Evolutionary conservation across 2,888 invertebrate species (phyloP).

Genomic region (Habroteleia sp.): DNA sequence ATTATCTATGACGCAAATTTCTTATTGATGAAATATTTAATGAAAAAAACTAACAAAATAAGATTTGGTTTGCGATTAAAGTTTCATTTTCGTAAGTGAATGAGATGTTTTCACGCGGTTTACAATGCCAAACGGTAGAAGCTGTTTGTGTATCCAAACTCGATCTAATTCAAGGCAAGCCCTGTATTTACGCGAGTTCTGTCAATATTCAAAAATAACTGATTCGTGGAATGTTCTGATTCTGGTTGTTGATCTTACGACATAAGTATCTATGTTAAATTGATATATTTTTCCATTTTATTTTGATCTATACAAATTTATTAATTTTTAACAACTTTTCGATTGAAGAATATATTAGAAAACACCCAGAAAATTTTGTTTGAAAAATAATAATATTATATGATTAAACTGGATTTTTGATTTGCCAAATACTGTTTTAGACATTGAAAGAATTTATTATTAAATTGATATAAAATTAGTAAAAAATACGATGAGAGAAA

Average conservation of each 20-base stretch:
- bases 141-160: slow-evolving; percentile 34
- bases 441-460: no score
- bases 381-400: no score
- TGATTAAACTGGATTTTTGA: no score
- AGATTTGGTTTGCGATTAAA: slow-evolving; percentile 28
- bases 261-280: slow-evolving; percentile 15
- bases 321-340: not conserved
- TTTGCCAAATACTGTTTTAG: no score
- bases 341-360: no score
- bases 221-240: not conserved
- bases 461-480: no score
- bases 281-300: slow-evolving; percentile 5
- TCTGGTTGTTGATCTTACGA: slow-evolving; percentile 19
- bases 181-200: slow-evolving; percentile 27
- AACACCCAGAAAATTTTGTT: no score
- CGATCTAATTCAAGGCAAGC: slow-evolving; percentile 19
- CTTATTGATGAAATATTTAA: no score
- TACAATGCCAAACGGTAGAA: slow-evolving; percentile 30
- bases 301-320: slow-evolving; percentile 3
- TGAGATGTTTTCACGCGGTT: slow-evolving; percentile 40
- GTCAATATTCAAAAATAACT: slow-evolving; percentile 48
- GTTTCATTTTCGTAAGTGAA: slow-evolving; percentile 54
- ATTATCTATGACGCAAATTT: not conserved
- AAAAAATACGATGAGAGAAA: no score
- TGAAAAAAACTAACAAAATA: no score